A percentile compares a stretch with the other conserved stretches of the same genome.
Evolutionary conservation across 2,888 invertebrate genomes (phyloP).

Genomic region (Pollenia amentaria): DNA sequence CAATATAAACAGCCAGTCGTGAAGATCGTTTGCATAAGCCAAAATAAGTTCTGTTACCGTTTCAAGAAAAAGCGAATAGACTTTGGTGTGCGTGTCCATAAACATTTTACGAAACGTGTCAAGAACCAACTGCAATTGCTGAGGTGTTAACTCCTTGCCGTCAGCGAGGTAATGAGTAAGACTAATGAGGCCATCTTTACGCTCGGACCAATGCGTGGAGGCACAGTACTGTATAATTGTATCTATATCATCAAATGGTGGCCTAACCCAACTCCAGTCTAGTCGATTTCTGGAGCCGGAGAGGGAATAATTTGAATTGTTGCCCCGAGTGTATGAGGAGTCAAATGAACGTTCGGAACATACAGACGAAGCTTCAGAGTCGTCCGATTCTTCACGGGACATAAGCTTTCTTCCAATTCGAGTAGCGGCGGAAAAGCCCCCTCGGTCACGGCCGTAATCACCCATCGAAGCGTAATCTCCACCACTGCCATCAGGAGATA

Average conservation of each 20-base stretch:
- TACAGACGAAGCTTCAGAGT: conserved; percentile 97
- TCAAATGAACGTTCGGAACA: conserved; percentile 96
- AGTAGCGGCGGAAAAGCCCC: conserved; percentile 82
- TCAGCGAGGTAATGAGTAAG: conserved; percentile 89
- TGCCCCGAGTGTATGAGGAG: conserved; percentile 89
- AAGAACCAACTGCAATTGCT: conserved; percentile 91
- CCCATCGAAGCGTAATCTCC: conserved; percentile 72
- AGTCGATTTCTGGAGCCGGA: conserved; percentile 92
- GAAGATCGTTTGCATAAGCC: conserved; percentile 93
- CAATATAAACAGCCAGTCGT: conserved; percentile 97
- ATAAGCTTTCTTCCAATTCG: conserved; percentile 86
- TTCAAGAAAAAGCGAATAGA: conserved; percentile 96
- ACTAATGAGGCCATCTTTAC: conserved; percentile 96
- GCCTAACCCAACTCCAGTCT: conserved; percentile 87
- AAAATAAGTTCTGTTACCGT: conserved; percentile 95
- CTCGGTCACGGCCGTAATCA: conserved; percentile 78
- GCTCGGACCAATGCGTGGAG: conserved; percentile 96
- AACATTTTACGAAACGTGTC: conserved; percentile 98
- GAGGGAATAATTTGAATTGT: conserved; percentile 94
- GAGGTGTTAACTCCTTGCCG: conserved; percentile 86
- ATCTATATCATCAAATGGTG: conserved; percentile 90
- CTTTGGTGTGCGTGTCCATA: conserved; percentile 97
- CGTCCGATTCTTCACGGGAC: conserved; percentile 91
- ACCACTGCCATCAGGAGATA: conserved; percentile 76
- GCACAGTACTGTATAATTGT: conserved; percentile 95